phyloP scores from a whole-genome alignment of 2,888 invertebrate species.

The Gibbula magus region DNA sequence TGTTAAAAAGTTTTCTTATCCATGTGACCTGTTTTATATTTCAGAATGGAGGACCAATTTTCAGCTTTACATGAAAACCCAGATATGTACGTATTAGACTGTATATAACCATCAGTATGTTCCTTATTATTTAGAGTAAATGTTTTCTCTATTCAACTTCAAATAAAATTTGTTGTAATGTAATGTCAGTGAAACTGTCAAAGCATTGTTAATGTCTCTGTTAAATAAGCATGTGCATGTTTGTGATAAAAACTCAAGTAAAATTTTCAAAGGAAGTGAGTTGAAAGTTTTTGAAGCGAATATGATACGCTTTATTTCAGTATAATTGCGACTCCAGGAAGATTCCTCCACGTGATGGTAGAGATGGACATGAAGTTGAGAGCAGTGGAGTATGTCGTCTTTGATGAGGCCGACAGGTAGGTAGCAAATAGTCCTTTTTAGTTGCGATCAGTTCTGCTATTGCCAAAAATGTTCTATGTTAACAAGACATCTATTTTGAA shows the following conservation, averaged over 20 bases:
- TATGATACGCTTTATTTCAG: constrained; percentile 52
- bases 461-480: no score
- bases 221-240: no score
- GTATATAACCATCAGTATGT: neutral
- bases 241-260: no score
- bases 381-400: constrained; percentile 92
- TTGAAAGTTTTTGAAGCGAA: constrained; percentile 82
- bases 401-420: constrained; percentile 95
- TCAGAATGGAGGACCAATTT: constrained; percentile 94
- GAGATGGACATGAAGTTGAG: constrained; percentile 96
- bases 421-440: no score
- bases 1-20: no score
- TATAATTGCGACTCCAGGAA: constrained; percentile 97
- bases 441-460: no score
- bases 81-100: constrained; percentile 81
- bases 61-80: constrained; percentile 94
- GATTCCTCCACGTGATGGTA: constrained; percentile 95
- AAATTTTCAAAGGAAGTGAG: constrained; percentile 74
- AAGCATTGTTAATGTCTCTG: no score
- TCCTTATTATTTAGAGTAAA: no score
- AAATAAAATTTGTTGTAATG: no score
- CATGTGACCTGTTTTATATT: constrained; percentile 35
- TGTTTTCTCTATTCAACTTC: no score
- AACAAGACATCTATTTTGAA: no score
- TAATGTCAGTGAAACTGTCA: no score